These are phyloP conservation scores for Bettongia penicillata DNA, from an alignment of 2,113 vertebrate species.

Conservation along the genomic window DNA sequence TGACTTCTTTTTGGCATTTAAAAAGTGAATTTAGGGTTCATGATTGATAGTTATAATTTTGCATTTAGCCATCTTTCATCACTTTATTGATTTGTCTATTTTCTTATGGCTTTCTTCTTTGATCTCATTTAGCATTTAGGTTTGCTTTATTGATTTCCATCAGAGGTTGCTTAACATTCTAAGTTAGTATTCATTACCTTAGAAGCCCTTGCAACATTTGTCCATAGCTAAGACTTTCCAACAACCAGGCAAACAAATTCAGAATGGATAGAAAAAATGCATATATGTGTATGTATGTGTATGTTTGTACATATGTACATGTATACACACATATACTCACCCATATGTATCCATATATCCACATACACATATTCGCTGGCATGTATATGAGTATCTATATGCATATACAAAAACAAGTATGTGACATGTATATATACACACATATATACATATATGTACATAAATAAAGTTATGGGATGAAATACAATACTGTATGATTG, in stretches of 20 bases:
- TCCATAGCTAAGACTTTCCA: neutral
- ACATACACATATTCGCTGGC: too few relatives aligned
- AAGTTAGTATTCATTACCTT: conserved; percentile 43
- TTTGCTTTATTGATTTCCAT: conserved; percentile 62
- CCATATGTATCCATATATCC: too few relatives aligned
- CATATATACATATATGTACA: too few relatives aligned
- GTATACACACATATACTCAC: too few relatives aligned
- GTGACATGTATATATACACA: too few relatives aligned
- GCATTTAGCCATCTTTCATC: conserved; percentile 66
- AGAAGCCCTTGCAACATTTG: conserved; percentile 28
- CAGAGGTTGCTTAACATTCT: conserved; percentile 61
- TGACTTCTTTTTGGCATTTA: conserved; percentile 55
- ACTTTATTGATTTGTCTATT: conserved; percentile 62
- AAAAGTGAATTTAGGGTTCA: conserved; percentile 48
- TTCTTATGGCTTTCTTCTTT: conserved; percentile 59
- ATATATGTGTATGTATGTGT: too few relatives aligned
- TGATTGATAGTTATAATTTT: conserved; percentile 66
- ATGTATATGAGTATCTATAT: too few relatives aligned
- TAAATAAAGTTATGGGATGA: neutral
- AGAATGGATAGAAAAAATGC: neutral
- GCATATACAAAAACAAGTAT: too few relatives aligned
- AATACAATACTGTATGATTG: neutral
- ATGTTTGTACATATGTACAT: too few relatives aligned
- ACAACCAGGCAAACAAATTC: neutral
- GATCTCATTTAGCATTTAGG: conserved; percentile 69